Conservation (phyloP, 2,113 vertebrate genomes). For the Macquaria ambigua region DNA sequence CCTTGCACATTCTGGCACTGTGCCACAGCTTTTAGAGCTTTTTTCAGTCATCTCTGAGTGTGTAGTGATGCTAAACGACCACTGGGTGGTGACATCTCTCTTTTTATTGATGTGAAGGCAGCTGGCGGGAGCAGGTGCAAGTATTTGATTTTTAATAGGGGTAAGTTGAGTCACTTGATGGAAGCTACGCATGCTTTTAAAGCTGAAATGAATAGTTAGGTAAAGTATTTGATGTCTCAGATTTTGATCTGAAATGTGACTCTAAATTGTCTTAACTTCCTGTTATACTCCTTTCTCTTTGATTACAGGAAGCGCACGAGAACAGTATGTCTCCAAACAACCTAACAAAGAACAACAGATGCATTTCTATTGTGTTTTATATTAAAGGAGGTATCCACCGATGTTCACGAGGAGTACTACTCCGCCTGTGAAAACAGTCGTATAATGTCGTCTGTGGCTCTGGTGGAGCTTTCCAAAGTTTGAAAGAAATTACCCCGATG, state of each 20-base stretch:
- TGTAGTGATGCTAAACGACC: slow-evolving; percentile 57
- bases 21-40: background rate
- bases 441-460: background rate
- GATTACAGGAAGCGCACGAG: background rate
- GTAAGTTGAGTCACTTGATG: background rate
- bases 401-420: background rate
- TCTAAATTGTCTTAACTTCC: background rate
- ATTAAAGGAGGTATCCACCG: background rate
- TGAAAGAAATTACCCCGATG: background rate
- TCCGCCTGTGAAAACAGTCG: background rate
- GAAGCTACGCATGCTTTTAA: background rate
- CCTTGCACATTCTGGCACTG: background rate
- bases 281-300: background rate
- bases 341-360: background rate
- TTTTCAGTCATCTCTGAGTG: background rate
- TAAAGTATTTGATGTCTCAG: background rate
- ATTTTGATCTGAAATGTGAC: slow-evolving; percentile 1
- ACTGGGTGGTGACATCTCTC: slow-evolving; percentile 66
- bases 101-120: background rate
- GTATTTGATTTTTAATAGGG: slow-evolving; percentile 12
- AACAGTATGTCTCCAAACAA: background rate
- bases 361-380: background rate
- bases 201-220: background rate
- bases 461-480: background rate
- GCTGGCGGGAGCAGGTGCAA: slow-evolving; percentile 18